Conservation (phyloP, 92 coral and sea anemone genomes). For the Paramuricea clavata region DNA sequence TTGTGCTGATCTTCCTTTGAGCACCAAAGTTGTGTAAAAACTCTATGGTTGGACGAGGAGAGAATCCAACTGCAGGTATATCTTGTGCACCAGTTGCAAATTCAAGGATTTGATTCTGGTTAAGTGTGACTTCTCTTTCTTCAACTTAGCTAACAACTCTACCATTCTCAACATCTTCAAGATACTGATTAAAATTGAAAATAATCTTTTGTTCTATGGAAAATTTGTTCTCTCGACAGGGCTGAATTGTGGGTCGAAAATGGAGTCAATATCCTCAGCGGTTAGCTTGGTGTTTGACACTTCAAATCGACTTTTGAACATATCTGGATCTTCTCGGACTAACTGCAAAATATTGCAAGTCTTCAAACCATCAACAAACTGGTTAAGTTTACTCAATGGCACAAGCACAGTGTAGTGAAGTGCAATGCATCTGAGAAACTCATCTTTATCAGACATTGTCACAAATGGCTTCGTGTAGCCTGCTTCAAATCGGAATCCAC, state of each 20-base stretch:
- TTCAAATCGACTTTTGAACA: slow-evolving; percentile 54
- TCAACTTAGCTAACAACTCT: slow-evolving; percentile 6
- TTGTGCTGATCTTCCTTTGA: slow-evolving; percentile 29
- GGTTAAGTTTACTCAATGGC: slow-evolving; percentile 63
- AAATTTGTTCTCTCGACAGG: slow-evolving; percentile 54
- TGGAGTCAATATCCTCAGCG: slow-evolving; percentile 53
- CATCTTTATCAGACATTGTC: neutral
- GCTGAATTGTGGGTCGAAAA: slow-evolving; percentile 49
- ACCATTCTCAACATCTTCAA: slow-evolving; percentile 50
- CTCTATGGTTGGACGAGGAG: slow-evolving; percentile 45
- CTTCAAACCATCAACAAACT: slow-evolving; percentile 64
- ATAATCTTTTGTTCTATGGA: slow-evolving; percentile 14
- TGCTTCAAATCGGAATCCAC: neutral
- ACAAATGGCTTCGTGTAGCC: slow-evolving; percentile 20
- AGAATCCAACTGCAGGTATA: slow-evolving; percentile 58
- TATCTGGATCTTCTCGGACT: slow-evolving; percentile 51
- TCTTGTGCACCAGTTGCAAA: slow-evolving; percentile 60
- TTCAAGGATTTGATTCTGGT: slow-evolving; percentile 50
- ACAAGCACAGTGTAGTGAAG: slow-evolving; percentile 55
- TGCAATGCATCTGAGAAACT: neutral
- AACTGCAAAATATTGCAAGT: slow-evolving; percentile 54
- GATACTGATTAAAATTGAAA: slow-evolving; percentile 54
- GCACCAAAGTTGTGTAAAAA: neutral
- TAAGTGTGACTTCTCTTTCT: slow-evolving; percentile 52
- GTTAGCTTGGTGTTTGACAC: slow-evolving; percentile 30